These are phyloP conservation scores for Leptosomus discolor DNA, from an alignment of 2,113 vertebrate genomes.

Conservation along the genomic window DNA sequence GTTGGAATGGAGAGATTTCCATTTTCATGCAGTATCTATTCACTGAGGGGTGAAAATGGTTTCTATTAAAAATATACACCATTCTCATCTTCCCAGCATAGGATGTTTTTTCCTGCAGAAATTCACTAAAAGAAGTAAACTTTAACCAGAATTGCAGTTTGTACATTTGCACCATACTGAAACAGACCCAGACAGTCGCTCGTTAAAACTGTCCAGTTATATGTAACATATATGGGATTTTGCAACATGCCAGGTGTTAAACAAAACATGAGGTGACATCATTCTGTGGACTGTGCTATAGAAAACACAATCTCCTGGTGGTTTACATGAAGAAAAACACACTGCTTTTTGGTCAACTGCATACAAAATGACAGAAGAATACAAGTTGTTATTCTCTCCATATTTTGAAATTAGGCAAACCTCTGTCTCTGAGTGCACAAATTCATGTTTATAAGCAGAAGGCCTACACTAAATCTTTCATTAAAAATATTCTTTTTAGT, in stretches of 20 bases:
- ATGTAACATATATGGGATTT: not conserved
- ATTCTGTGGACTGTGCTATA: not conserved
- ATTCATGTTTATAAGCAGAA: not conserved
- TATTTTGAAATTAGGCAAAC: not conserved
- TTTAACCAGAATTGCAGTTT: not conserved
- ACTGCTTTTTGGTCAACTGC: not conserved
- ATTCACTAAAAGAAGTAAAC: not conserved
- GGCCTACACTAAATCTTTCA: not conserved
- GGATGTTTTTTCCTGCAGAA: not conserved
- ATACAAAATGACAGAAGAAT: not conserved
- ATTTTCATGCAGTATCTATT: not conserved
- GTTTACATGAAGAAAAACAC: not conserved
- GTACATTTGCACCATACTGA: not conserved
- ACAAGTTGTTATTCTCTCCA: not conserved
- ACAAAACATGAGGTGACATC: conserved; percentile 11
- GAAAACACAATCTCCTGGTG: not conserved
- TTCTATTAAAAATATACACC: conserved; percentile 5
- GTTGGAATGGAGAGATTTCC: not conserved
- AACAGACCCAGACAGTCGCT: not conserved
- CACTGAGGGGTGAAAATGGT: not conserved
- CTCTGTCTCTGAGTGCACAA: not conserved
- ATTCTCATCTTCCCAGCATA: not conserved
- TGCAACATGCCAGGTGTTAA: not conserved
- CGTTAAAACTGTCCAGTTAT: not conserved
- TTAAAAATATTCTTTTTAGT: not conserved